Percentiles rank a stretch among this genome's conserved stretches.
phyloP scores from a whole-genome alignment of 1,140 invertebrate genomes.

The Leptopilina clavipes region DNA sequence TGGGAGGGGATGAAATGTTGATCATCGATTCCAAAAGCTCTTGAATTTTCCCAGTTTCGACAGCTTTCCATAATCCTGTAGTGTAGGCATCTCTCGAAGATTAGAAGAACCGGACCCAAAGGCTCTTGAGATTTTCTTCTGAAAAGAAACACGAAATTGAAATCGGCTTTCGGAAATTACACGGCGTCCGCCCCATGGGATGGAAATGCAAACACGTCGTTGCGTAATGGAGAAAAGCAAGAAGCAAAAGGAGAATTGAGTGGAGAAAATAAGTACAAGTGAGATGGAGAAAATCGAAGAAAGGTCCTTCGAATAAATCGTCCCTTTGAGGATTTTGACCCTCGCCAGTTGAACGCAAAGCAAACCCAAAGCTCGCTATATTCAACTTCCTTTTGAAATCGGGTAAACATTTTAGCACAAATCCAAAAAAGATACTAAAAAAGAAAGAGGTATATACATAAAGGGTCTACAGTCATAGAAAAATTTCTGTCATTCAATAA shows the following conservation, averaged over 20 bases:
- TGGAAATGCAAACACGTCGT: conserved; percentile 71
- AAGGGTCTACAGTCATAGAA: background rate
- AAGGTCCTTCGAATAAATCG: conserved; percentile 54
- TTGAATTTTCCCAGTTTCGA: background rate
- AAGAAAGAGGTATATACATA: conserved; percentile 30
- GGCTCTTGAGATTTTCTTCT: conserved; percentile 65
- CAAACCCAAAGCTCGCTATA: conserved; percentile 57
- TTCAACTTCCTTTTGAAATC: conserved; percentile 59
- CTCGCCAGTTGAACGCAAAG: conserved; percentile 55
- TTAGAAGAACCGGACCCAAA: conserved; percentile 39
- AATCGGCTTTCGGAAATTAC: conserved; percentile 74
- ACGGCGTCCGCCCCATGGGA: conserved; percentile 59
- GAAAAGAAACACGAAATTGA: conserved; percentile 71
- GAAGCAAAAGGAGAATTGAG: conserved; percentile 39
- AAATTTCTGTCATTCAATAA: background rate
- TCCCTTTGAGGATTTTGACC: conserved; percentile 63
- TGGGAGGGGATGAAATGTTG: background rate
- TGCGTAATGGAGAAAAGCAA: conserved; percentile 44
- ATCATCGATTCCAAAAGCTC: background rate
- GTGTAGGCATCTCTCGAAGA: conserved; percentile 16
- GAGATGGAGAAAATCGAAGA: conserved; percentile 52
- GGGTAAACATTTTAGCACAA: conserved; percentile 57
- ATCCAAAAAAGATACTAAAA: conserved; percentile 38
- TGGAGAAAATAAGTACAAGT: conserved; percentile 36
- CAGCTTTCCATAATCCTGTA: conserved; percentile 7